Evolutionary conservation across 2,888 invertebrate genomes (phyloP), one percentile per base, ranked within the genome.

Genomic region (Pterostichus niger): DNA sequence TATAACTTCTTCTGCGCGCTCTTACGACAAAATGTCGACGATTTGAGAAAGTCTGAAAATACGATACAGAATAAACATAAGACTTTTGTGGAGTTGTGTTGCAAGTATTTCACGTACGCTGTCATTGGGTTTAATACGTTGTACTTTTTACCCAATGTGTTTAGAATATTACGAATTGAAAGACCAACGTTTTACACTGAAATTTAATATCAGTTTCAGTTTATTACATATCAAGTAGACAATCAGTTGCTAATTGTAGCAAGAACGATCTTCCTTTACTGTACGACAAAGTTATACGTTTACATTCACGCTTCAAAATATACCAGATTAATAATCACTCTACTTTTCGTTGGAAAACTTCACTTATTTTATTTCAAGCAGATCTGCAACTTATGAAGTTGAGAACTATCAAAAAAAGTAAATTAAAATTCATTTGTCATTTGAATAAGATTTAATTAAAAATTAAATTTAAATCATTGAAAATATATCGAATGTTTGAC

Each of bases 181-280:
- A 90, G 97, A 87, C 94, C 94, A 0, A 95, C 95, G 0, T 97
- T 96, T 91, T 96, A 96, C 87, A 96, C 96, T 0, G 97, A 97
- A 92, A 93, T 97, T 86, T 96, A 92, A 92, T 0, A 40, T 87
- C 85, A 1, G 17, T 9, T 44, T 17, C 44, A 2, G 6, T 79
- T 6, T 6, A 46, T 40, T 59, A 75, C 71, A 80, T 83, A 80
- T 78, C 79, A 73, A 6, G 71, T 80, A 82, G 82, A 82, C 82
- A 82, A 82, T 82, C 82, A 81, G 40, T 40, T 40, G 40, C 40
- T 40, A 40, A 40, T 40, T 40, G 7, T 13, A 64, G 40, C 64
- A 44, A 44, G 31, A 71, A 13, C 17, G 68, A 40, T 71, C 68
- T 71, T 71, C 68, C 68, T 71, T 44, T 13, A 13, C 40, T 44